A percentile compares a stretch with the other conserved stretches of the same genome.
Conservation (phyloP, 2,888 invertebrate species). For the Ischnura elegans region DNA sequence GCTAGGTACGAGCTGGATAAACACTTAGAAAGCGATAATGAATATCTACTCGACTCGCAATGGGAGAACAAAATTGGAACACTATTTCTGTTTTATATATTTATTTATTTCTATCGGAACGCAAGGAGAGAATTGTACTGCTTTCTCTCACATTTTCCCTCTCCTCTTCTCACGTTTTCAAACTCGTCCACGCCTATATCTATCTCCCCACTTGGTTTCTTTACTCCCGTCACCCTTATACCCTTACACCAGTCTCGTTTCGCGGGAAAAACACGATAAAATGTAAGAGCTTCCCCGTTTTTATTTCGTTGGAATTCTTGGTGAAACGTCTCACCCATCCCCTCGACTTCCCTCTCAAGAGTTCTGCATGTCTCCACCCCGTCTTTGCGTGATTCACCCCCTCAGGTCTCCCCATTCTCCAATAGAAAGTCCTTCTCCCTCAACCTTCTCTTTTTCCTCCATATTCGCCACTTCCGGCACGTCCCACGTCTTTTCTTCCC, state of each 20-base stretch:
- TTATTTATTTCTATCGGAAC: too few species aligned
- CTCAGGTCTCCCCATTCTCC: not conserved
- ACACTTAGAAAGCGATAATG: too few species aligned
- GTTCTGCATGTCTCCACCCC: not conserved
- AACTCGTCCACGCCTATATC: not conserved
- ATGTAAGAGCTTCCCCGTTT: not conserved
- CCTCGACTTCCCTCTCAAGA: not conserved
- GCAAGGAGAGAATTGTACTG: too few species aligned
- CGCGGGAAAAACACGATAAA: constrained; percentile 24
- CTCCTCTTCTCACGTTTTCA: not conserved
- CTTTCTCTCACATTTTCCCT: not conserved
- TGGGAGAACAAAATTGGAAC: too few species aligned
- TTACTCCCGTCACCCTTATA: not conserved
- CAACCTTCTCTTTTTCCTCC: not conserved
- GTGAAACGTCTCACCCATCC: not conserved
- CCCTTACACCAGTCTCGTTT: not conserved
- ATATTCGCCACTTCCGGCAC: constrained; percentile 25
- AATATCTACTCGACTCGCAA: too few species aligned
- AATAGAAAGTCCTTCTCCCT: not conserved
- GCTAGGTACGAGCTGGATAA: too few species aligned
- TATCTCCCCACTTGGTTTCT: not conserved
- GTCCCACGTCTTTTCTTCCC: not conserved
- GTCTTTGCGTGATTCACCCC: not conserved
- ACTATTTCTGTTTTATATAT: too few species aligned
- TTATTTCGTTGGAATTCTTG: not conserved